A percentile compares a stretch with the other conserved stretches of the same genome.
These are phyloP conservation scores for Acleris sparsana DNA, from an alignment of 2,888 invertebrate genomes.

Conservation along the genomic window DNA sequence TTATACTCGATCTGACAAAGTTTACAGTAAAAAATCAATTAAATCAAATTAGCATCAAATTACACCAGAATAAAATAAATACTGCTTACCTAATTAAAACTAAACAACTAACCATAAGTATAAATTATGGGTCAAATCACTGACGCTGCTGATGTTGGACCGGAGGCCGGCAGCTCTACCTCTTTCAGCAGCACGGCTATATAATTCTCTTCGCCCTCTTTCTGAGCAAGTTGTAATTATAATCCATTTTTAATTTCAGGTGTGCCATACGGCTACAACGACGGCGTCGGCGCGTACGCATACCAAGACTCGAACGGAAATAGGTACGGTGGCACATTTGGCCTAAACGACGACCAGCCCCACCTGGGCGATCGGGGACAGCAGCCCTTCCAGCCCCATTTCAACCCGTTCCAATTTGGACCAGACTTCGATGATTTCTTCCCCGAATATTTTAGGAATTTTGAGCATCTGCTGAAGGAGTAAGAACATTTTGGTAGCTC, in stretches of 20 bases:
- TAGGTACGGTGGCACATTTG: slow-evolving; percentile 75
- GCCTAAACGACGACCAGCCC: slow-evolving; percentile 55
- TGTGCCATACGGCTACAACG: slow-evolving; percentile 35
- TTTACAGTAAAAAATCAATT: too few species aligned
- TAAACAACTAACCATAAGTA: too few species aligned
- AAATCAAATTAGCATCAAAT: too few species aligned
- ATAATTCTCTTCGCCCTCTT: too few species aligned
- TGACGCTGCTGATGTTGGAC: too few species aligned
- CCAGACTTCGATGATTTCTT: slow-evolving; percentile 53
- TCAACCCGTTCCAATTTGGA: slow-evolving; percentile 38
- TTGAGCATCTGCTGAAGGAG: slow-evolving; percentile 67
- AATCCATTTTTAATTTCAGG: slow-evolving; percentile 40
- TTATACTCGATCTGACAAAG: too few species aligned
- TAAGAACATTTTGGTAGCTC: slow-evolving; percentile 55
- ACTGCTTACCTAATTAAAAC: too few species aligned
- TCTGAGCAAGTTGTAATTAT: too few species aligned
- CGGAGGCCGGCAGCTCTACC: too few species aligned
- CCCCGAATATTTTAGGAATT: slow-evolving; percentile 67
- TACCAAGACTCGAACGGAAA: slow-evolving; percentile 69
- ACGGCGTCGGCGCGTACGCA: slow-evolving; percentile 64
- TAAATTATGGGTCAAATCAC: too few species aligned
- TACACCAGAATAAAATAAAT: too few species aligned
- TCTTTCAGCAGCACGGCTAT: too few species aligned
- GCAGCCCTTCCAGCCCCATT: slow-evolving; percentile 25
- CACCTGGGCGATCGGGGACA: slow-evolving; percentile 39